Evolutionary conservation across 1,140 invertebrate species (phyloP).

Genomic region (Plutomurus gul): DNA sequence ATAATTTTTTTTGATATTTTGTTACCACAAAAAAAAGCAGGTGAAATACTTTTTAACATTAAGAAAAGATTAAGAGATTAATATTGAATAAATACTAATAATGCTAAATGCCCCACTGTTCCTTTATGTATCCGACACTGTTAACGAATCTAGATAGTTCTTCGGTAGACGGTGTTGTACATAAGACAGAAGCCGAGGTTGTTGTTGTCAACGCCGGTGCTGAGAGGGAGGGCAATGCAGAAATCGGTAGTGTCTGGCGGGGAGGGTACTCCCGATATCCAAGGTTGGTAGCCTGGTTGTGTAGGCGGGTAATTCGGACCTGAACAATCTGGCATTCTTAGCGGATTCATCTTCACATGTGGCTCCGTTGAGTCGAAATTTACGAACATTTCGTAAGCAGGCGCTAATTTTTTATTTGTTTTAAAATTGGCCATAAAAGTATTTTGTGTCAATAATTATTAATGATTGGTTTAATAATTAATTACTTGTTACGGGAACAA

Average conservation of each 20-base stretch:
- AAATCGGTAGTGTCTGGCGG: background rate
- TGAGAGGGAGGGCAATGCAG: background rate
- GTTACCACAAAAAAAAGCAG: too few species aligned
- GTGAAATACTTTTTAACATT: too few species aligned
- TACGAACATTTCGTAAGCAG: background rate
- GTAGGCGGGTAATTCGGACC: background rate
- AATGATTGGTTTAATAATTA: background rate
- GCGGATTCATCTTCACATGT: background rate
- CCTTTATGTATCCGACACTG: too few species aligned
- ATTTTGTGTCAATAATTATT: background rate
- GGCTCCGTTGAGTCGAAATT: background rate
- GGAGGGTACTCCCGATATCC: background rate
- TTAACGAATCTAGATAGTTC: background rate
- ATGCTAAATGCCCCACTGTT: too few species aligned
- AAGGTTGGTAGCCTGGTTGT: background rate
- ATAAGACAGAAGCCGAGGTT: background rate
- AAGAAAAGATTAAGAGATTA: too few species aligned
- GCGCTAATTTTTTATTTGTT: too few species aligned
- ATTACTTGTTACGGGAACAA: background rate
- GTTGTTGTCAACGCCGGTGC: background rate
- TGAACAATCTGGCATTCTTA: background rate
- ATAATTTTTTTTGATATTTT: too few species aligned
- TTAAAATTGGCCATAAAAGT: background rate
- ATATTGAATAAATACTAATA: too few species aligned
- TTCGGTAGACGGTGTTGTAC: background rate